phyloP scores from a whole-genome alignment of 2,888 invertebrate genomes.

The Ochlodes sylvanus region DNA sequence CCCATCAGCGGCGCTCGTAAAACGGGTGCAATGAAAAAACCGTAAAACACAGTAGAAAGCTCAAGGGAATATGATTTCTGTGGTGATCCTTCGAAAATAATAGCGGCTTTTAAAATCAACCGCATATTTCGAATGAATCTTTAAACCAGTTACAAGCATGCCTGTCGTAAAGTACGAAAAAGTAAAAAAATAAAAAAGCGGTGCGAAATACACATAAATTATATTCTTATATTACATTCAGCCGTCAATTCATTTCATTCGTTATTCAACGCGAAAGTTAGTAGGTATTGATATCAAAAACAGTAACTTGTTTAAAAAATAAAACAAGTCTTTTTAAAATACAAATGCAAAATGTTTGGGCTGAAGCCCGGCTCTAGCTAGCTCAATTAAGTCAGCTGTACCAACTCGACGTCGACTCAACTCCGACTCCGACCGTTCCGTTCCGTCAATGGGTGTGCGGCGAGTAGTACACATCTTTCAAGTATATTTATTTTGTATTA shows the following conservation, averaged over 20 bases:
- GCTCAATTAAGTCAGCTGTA: too few species aligned
- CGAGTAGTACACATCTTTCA: too few species aligned
- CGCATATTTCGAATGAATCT: slow-evolving; percentile 34
- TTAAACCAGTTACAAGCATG: slow-evolving; percentile 22
- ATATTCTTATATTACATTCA: background rate
- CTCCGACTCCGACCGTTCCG: too few species aligned
- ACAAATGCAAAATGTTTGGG: too few species aligned
- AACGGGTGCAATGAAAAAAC: slow-evolving; percentile 77
- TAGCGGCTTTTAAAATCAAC: slow-evolving; percentile 43
- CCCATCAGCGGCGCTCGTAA: slow-evolving; percentile 73
- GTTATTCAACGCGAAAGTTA: background rate
- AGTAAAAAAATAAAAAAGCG: slow-evolving; percentile 14
- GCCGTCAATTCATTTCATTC: background rate
- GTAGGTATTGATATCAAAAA: too few species aligned
- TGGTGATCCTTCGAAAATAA: slow-evolving; percentile 50
- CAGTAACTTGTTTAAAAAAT: too few species aligned
- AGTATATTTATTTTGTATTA: too few species aligned
- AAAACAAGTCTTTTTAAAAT: too few species aligned
- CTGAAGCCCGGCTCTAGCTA: too few species aligned
- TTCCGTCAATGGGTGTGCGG: too few species aligned
- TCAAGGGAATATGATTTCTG: slow-evolving; percentile 73
- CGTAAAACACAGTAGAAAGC: slow-evolving; percentile 71
- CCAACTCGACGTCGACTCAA: too few species aligned
- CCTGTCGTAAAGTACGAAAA: slow-evolving; percentile 7
- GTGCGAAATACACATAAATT: background rate